Base-by-base conservation (phyloP, 1,140 invertebrate genomes). In the Drosophila oshimai region DNA sequence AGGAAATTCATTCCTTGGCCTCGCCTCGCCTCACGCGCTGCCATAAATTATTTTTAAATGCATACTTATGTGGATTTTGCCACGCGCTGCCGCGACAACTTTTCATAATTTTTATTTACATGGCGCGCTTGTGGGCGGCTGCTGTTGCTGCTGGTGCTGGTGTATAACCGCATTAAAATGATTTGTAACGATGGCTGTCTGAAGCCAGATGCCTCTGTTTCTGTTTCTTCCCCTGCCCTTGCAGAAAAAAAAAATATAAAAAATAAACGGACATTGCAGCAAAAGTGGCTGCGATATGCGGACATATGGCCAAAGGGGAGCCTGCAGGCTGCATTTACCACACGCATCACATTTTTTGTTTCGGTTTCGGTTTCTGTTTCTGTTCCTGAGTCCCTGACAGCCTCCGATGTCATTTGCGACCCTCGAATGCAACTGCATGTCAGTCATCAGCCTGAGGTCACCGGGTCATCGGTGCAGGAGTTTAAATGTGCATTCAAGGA, bases 1-100 rank as follows among this genome's bases (percentile, higher is more conserved):
- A 70, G 44, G 31, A 26, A 39, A 24, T 50, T 46, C 46, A 29
- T 61, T 60, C 33, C 37, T 45, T 62, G n/a, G n/a, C n/a, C 49
- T 46, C 46, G 58, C 12, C 53, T n/a, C n/a, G n/a, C n/a, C n/a
- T n/a, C n/a, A n/a, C n/a, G n/a, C n/a, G n/a, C n/a, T 46, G 51
- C 74, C 74, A 77, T 77, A 77, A 77, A 78, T 77, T 77, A 77
- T 78, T 78, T 77, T 77, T 72, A 77, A 77, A 77, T 77, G 74
- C 74, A 77, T 78, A 77, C 74, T 77, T 77, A 77, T 77, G 74
- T 73, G 74, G 74, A 73, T 77, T 77, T 73, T 73, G 74, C 74
- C 74, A 65, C 65, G 67, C 68, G 67, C 68, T 73, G 69, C 68
- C 42, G 57, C 74, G 60, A 78, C 74, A 77, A 77, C 74, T 77